Evolutionary conservation across 1,140 invertebrate species (phyloP).

Genomic region (Diuraphis noxia): DNA sequence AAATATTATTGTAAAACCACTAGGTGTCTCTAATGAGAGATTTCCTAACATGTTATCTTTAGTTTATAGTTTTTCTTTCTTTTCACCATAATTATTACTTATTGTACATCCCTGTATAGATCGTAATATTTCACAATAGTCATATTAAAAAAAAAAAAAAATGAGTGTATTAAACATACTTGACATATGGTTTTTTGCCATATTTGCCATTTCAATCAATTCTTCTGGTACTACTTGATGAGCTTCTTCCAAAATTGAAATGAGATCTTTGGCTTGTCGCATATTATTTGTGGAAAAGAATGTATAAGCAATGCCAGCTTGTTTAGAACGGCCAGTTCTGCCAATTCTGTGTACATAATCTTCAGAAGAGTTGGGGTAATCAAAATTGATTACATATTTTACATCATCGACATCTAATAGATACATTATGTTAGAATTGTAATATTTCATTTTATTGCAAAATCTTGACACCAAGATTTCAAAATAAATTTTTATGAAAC

Average conservation of each 20-base stretch:
- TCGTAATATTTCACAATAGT: too few species aligned
- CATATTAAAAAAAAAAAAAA: too few species aligned
- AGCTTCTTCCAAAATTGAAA: slow-evolving; percentile 90
- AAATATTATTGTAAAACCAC: too few species aligned
- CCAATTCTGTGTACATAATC: slow-evolving; percentile 99
- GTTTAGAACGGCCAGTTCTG: slow-evolving; percentile 91
- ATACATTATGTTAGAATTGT: slow-evolving; percentile 61
- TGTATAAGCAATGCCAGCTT: slow-evolving; percentile 98
- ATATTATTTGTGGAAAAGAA: slow-evolving; percentile 94
- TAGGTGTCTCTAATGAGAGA: too few species aligned
- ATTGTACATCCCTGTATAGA: too few species aligned
- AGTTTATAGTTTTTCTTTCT: too few species aligned
- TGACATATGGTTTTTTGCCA: slow-evolving; percentile 56
- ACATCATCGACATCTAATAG: slow-evolving; percentile 99
- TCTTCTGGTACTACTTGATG: slow-evolving; percentile 87
- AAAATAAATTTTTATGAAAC: too few species aligned
- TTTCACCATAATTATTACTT: too few species aligned
- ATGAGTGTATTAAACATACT: slow-evolving; percentile 52
- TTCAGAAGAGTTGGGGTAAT: slow-evolving; percentile 98
- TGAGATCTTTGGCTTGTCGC: slow-evolving; percentile 89
- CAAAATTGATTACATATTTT: slow-evolving; percentile 99
- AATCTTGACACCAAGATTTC: too few species aligned
- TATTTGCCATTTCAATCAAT: slow-evolving; percentile 66
- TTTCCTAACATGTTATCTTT: too few species aligned
- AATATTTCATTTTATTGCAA: neutral